phyloP scores from a whole-genome alignment of 2,888 invertebrate species.

The Papilio elwesi region DNA sequence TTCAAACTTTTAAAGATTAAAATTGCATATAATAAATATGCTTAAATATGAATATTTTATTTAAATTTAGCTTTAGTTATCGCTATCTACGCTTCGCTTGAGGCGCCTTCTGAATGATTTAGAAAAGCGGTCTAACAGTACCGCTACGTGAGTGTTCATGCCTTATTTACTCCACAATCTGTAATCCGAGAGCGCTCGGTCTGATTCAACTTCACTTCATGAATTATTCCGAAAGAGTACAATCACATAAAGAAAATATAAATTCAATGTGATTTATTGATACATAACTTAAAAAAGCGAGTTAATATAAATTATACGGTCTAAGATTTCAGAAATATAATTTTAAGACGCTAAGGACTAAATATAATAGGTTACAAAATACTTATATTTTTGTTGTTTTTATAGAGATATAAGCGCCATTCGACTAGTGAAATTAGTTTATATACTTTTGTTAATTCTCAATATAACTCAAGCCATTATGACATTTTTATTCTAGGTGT shows the following conservation, averaged over 20 bases:
- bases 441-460: background rate
- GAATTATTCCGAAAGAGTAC: conserved; percentile 10
- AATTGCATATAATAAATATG: background rate
- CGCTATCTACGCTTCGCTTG: background rate
- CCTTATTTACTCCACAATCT: conserved; percentile 48
- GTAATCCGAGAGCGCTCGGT: conserved; percentile 31
- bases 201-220: conserved; percentile 25
- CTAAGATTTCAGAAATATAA: background rate
- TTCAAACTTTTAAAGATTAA: background rate
- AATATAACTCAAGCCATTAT: background rate
- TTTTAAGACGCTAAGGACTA: background rate
- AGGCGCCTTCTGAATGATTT: background rate
- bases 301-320: background rate
- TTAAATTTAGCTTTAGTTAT: background rate
- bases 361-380: too few species aligned
- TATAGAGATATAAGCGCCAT: too few species aligned
- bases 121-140: conserved; percentile 3
- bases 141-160: conserved; percentile 25
- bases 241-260: background rate
- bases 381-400: too few species aligned
- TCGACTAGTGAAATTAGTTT: too few species aligned
- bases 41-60: background rate
- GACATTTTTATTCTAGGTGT: background rate
- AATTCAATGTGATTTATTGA: background rate
- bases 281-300: too few species aligned